phyloP scores from a whole-genome alignment of 1,140 invertebrate genomes.

The Cyphomyrmex costatus region DNA sequence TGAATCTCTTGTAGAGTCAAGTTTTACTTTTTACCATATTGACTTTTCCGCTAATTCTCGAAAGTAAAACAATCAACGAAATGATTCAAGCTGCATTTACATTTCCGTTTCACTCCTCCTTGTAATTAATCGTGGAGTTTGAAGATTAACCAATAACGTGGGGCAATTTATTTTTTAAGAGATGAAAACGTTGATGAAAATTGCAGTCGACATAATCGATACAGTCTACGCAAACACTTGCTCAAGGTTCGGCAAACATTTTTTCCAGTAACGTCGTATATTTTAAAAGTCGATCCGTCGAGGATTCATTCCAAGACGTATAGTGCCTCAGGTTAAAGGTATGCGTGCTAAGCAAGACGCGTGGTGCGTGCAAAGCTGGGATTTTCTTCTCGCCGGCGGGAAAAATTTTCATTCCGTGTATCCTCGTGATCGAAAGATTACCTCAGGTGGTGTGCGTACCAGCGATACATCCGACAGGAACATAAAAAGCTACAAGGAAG shows the following conservation, averaged over 20 bases:
- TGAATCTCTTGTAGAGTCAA: conserved; percentile 32
- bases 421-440: conserved; percentile 60
- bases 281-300: conserved; percentile 37
- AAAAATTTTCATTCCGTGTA: conserved; percentile 44
- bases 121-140: background rate
- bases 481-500: conserved; percentile 46
- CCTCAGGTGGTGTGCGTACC: conserved; percentile 15
- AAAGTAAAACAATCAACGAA: conserved; percentile 22
- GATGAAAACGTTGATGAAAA: background rate
- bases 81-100: background rate
- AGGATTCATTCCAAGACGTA: conserved; percentile 34
- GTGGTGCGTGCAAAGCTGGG: conserved; percentile 48
- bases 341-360: conserved; percentile 49
- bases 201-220: conserved; percentile 4
- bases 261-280: conserved; percentile 16
- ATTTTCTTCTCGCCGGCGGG: conserved; percentile 15
- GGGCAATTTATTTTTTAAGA: background rate
- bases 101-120: background rate
- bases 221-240: conserved; percentile 9
- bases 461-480: background rate
- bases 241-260: conserved; percentile 12
- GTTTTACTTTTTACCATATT: conserved; percentile 33
- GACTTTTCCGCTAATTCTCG: background rate
- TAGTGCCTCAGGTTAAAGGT: conserved; percentile 33
- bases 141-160: background rate